These are phyloP conservation scores for Egretta garzetta DNA, from an alignment of 2,113 vertebrate genomes.

Conservation along the genomic window DNA sequence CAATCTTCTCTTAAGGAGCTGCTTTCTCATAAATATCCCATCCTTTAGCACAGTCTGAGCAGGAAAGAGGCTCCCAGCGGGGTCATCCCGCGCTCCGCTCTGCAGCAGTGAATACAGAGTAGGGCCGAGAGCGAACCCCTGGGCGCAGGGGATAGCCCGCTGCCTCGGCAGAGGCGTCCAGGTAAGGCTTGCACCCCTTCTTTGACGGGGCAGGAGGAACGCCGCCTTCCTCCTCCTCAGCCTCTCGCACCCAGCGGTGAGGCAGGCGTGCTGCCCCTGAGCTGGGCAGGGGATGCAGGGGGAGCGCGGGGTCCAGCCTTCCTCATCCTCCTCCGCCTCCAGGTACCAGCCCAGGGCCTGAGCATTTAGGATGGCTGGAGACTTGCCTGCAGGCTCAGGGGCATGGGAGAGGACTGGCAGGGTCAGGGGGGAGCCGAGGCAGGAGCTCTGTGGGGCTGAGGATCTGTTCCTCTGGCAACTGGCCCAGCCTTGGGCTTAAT, in stretches of 20 bases:
- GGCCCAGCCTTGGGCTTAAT: background rate
- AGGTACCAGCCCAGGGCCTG: background rate
- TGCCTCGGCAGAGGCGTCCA: background rate
- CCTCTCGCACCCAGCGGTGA: fast-evolving
- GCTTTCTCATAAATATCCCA: slow-evolving; percentile 58
- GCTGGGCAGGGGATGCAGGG: background rate
- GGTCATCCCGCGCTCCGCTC: background rate
- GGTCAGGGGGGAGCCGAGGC: background rate
- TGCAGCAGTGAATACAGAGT: background rate
- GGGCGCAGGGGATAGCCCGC: fast-evolving
- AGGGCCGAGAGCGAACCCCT: fast-evolving
- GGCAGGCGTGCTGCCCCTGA: background rate
- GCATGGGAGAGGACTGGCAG: background rate
- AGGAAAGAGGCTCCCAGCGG: background rate
- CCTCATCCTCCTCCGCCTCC: background rate
- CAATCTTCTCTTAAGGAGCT: slow-evolving; percentile 44
- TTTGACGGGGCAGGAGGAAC: background rate
- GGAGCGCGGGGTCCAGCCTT: background rate
- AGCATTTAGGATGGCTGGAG: background rate
- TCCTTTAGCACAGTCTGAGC: background rate
- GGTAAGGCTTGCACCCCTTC: background rate
- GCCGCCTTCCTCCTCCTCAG: background rate
- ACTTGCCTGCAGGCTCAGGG: background rate
- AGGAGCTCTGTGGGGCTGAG: background rate
- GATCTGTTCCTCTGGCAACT: background rate